phyloP scores from a whole-genome alignment of 2,888 invertebrate genomes.

The Blera fallax region DNA sequence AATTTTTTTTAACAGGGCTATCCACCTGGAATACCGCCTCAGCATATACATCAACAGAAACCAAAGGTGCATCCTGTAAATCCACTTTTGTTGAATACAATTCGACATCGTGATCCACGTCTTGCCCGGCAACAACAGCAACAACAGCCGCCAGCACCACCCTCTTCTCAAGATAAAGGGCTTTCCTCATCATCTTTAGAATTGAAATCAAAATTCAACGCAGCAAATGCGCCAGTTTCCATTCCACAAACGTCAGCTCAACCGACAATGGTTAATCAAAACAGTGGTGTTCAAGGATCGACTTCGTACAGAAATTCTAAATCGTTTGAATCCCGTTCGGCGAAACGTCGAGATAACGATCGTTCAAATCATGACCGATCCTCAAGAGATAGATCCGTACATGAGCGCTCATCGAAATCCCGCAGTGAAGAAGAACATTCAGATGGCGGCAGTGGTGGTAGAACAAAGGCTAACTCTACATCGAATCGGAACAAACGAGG shows the following conservation, averaged over 20 bases:
- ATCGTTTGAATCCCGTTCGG: constrained; percentile 29
- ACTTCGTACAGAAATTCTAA: constrained; percentile 46
- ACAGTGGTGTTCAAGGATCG: constrained; percentile 43
- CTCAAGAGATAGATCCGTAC: constrained; percentile 41
- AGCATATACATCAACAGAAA: constrained; percentile 73
- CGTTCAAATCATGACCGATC: constrained; percentile 41
- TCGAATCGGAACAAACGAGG: constrained; percentile 74
- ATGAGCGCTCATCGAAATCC: constrained; percentile 54
- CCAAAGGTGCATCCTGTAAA: constrained; percentile 84
- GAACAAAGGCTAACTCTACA: constrained; percentile 66
- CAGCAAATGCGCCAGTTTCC: constrained; percentile 14
- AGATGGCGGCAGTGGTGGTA: constrained; percentile 54
- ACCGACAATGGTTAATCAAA: constrained; percentile 11
- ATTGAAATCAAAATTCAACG: constrained; percentile 27
- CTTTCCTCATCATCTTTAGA: constrained; percentile 5
- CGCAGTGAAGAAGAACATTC: constrained; percentile 67
- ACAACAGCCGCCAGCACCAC: constrained; percentile 73
- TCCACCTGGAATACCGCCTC: constrained; percentile 47
- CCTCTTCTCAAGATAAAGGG: constrained; percentile 58
- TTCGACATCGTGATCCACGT: constrained; percentile 81
- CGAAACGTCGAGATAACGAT: constrained; percentile 51
- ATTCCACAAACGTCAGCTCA: constrained; percentile 13
- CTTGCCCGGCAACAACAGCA: constrained; percentile 80
- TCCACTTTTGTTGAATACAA: constrained; percentile 81
- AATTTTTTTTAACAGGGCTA: constrained; percentile 31